Conservation (phyloP, 1,140 invertebrate genomes). For the Aphelenchoides fujianensis region DNA sequence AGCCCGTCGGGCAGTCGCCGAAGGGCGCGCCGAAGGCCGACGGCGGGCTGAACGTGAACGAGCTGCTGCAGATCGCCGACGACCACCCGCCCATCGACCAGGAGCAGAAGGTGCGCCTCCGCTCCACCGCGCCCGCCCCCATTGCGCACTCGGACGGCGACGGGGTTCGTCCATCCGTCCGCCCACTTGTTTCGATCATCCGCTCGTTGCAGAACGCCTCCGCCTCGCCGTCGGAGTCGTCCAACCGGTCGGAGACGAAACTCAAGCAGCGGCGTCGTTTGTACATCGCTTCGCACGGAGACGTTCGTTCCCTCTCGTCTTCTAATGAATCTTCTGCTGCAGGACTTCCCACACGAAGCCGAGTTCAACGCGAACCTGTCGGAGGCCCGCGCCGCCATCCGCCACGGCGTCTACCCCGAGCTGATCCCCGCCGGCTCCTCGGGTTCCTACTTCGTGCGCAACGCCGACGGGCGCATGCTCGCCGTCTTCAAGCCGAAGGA, state of each 20-base stretch:
- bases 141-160: no score
- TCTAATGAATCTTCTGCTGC: not conserved
- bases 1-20: no score
- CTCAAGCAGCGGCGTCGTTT: no score
- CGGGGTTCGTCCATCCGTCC: no score
- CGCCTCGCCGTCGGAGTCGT: not conserved
- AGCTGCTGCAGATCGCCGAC: no score
- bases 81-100: no score
- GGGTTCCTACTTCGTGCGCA: conserved; percentile 67
- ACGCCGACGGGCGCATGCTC: conserved; percentile 30
- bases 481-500: conserved; percentile 96
- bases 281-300: not conserved
- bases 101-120: not conserved
- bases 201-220: not conserved
- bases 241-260: no score
- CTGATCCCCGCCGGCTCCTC: conserved; percentile 92
- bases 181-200: no score
- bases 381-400: conserved; percentile 86
- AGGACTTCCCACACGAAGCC: conserved; percentile 69
- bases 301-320: not conserved
- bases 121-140: not conserved
- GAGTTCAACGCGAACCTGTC: conserved; percentile 83
- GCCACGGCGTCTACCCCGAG: conserved; percentile 84
- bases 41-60: no score
- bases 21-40: no score